Base-by-base conservation (phyloP, 2,113 vertebrate species). In the Sclerurus mexicanus region DNA sequence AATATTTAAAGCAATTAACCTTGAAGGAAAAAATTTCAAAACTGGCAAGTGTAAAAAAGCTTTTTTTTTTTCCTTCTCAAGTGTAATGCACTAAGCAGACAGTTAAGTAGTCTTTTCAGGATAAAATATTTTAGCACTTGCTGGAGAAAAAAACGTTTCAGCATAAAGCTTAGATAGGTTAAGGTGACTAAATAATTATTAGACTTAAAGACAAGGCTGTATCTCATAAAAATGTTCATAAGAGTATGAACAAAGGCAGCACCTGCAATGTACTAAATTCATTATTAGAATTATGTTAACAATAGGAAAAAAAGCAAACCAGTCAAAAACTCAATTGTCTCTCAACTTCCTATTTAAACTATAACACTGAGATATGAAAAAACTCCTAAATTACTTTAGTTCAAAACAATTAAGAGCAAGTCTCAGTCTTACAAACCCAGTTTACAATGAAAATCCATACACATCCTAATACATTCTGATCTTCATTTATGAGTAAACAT, bases 331-430 rank as follows among this genome's bases (percentile, higher is more conserved):
- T 91, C 52, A 63, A 52, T 2, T 33, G 23, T 40, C 77, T 90
- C 89, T 82, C 81, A 87, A 55, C 60, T 44, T 72, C 91, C 81
- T 93, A 67, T 63, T 89, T 73, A 64, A 94, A 90, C 55, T 63
- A 62, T 96, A 98, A 98, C 96, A 97, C 97, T 97, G 97, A 94
- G 56, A 93, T 83, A 74, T 7, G 22, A 53, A 91, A 88, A 69
- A 90, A 81, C 42, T 31, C 58, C 63, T 17, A 95, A 69, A 16
- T 64, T 53, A 82, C 84, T 93, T 92, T 23, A 82, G 85, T 49
- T 94, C 76, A 78, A 82, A 88, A 89, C 85, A 69, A 87, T 14
- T 50, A 86, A 87, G 39, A 89, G 37, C 18, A 58, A 81, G 62
- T 50, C 69, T 94, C 86, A 64, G 72, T 49, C 73, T 89, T 73